These are phyloP conservation scores for Podarcis raffonei DNA, from an alignment of 2,113 vertebrate species.

Conservation along the genomic window DNA sequence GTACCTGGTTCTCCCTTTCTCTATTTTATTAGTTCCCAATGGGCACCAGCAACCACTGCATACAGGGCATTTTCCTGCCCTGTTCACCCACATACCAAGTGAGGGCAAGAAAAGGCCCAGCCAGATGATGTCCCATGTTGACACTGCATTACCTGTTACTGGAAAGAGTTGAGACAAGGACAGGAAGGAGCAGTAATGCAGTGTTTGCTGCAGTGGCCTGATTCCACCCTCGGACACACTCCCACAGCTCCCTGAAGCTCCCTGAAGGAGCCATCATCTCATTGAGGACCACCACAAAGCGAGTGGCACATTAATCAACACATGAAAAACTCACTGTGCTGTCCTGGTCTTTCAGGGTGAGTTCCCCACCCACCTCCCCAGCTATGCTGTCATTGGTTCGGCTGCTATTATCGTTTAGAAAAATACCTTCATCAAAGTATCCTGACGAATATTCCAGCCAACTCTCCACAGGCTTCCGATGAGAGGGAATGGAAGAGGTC, in stretches of 20 bases:
- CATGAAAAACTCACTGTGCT: not conserved
- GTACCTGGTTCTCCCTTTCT: no score
- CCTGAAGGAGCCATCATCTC: no score
- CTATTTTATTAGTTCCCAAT: no score
- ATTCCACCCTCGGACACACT: no score
- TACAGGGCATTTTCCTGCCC: no score
- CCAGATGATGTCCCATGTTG: no score
- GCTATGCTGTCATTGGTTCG: no score
- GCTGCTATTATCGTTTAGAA: not conserved
- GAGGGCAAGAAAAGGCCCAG: no score
- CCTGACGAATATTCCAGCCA: conserved; percentile 64
- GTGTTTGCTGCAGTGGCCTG: not conserved
- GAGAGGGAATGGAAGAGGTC: conserved; percentile 66
- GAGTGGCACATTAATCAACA: not conserved
- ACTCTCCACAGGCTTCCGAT: conserved; percentile 71
- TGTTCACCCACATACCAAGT: no score
- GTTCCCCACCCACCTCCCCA: not conserved
- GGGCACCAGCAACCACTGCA: no score
- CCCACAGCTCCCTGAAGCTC: not conserved
- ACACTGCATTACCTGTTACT: not conserved
- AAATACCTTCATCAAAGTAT: conserved; percentile 66
- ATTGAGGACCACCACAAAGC: not conserved
- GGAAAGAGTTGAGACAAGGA: not conserved
- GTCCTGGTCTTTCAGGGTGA: no score
- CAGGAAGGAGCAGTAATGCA: not conserved